phyloP scores from a whole-genome alignment of 2,797 vertebrate species.

The Lateolabrax maculatus region DNA sequence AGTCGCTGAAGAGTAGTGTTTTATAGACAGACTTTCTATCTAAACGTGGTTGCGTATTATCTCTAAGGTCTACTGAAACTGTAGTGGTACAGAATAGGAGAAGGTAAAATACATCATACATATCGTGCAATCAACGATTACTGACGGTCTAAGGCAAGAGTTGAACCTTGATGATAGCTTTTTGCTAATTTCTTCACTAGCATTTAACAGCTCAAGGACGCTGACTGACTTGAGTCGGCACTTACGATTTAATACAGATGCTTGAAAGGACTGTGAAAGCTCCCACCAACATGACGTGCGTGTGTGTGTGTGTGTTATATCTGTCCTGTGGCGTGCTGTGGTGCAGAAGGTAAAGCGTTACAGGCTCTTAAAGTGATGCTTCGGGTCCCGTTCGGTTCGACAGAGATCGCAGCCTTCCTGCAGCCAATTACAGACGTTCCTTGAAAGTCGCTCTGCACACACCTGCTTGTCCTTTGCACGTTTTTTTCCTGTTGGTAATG shows the following conservation, averaged over 20 bases:
- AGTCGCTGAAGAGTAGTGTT: constrained; percentile 41
- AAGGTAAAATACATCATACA: constrained; percentile 45
- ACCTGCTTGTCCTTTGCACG: constrained; percentile 8
- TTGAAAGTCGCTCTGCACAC: constrained; percentile 6
- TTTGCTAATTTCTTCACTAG: constrained; percentile 38
- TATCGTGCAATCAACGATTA: constrained; percentile 39
- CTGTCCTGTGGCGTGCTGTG: constrained; percentile 29
- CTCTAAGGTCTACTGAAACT: constrained; percentile 41
- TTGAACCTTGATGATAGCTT: constrained; percentile 35
- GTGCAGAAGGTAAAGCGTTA: neutral
- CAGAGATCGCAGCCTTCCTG: neutral
- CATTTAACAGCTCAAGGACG: constrained; percentile 19
- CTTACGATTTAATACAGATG: constrained; percentile 51
- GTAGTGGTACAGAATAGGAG: constrained; percentile 41
- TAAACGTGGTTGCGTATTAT: constrained; percentile 34
- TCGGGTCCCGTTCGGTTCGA: constrained; percentile 9
- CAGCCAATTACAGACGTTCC: constrained; percentile 8
- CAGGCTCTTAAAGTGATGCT: neutral
- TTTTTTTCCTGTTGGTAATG: constrained; percentile 5
- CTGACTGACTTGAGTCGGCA: constrained; percentile 26
- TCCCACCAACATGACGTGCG: neutral
- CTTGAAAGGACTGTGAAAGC: constrained; percentile 29
- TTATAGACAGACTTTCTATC: constrained; percentile 34
- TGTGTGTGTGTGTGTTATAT: constrained; percentile 5
- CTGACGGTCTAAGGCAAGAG: constrained; percentile 60